phyloP scores from a whole-genome alignment of 1,140 invertebrate species.

The Zaprionus lachaisei region DNA sequence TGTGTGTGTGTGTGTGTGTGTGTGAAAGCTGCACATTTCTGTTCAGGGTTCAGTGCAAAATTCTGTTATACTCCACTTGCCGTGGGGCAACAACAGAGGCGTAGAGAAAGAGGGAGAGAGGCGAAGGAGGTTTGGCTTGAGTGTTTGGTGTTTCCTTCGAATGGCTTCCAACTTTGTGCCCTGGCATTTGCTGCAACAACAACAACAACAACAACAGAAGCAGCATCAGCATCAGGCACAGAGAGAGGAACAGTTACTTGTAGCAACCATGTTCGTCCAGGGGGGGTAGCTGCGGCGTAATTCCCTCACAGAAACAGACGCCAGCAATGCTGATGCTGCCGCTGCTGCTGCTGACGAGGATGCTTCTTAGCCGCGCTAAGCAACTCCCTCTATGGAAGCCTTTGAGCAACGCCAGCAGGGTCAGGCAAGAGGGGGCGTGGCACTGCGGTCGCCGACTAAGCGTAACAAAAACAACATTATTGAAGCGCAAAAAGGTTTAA shows the following conservation, averaged over 20 bases:
- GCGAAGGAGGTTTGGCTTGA: conserved; percentile 12
- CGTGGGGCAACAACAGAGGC: conserved; percentile 53
- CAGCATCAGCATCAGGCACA: background rate
- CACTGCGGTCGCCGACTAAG: conserved; percentile 32
- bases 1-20: conserved; percentile 27
- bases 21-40: conserved; percentile 31
- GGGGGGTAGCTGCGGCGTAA: conserved; percentile 54
- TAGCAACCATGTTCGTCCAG: conserved; percentile 13
- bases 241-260: conserved; percentile 58
- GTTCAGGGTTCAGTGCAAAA: conserved; percentile 78
- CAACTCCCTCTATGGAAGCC: conserved; percentile 39
- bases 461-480: conserved; percentile 64
- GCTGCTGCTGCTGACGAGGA: conserved; percentile 37
- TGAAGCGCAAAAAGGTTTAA: conserved; percentile 69
- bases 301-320: conserved; percentile 50
- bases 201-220: conserved; percentile 18
- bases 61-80: conserved; percentile 66
- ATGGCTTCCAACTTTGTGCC: conserved; percentile 45
- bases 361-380: conserved; percentile 68
- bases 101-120: background rate
- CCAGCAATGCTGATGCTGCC: conserved; percentile 9
- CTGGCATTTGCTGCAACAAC: conserved; percentile 44
- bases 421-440: background rate
- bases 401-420: conserved; percentile 37
- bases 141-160: conserved; percentile 21